Evolutionary conservation across 1,140 invertebrate species (phyloP).

Genomic region (Gyrodactylus bullatarudis): DNA sequence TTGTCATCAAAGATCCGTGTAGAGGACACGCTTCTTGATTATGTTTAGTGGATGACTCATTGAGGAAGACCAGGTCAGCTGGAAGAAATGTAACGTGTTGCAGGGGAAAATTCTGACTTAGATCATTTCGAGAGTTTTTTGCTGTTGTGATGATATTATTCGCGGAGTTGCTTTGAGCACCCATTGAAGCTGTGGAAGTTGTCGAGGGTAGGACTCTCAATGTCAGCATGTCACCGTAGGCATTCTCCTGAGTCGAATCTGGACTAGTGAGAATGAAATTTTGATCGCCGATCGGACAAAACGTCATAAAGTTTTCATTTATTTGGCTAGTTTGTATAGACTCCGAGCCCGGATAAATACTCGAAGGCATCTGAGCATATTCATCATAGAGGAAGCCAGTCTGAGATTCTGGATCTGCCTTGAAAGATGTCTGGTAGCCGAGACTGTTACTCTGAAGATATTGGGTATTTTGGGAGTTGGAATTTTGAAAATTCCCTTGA

Average conservation of each 20-base stretch:
- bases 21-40: not conserved
- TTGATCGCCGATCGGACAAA: not conserved
- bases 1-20: not conserved
- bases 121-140: too few relatives aligned
- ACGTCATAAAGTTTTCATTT: not conserved
- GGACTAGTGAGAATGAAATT: not conserved
- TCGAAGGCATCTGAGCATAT: not conserved
- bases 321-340: not conserved
- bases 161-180: not conserved
- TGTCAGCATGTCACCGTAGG: too few relatives aligned
- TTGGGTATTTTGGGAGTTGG: too few relatives aligned
- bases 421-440: not conserved
- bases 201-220: not conserved
- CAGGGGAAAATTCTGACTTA: too few relatives aligned
- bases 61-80: not conserved
- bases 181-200: not conserved
- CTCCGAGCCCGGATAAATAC: too few relatives aligned
- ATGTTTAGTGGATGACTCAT: not conserved
- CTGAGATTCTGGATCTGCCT: not conserved
- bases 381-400: not conserved
- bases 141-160: too few relatives aligned
- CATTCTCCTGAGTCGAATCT: not conserved
- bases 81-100: not conserved
- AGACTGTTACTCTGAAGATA: not conserved
- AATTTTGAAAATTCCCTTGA: too few relatives aligned